Base-by-base conservation (phyloP, 2,888 invertebrate genomes). In the Standfussiana lucernea region DNA sequence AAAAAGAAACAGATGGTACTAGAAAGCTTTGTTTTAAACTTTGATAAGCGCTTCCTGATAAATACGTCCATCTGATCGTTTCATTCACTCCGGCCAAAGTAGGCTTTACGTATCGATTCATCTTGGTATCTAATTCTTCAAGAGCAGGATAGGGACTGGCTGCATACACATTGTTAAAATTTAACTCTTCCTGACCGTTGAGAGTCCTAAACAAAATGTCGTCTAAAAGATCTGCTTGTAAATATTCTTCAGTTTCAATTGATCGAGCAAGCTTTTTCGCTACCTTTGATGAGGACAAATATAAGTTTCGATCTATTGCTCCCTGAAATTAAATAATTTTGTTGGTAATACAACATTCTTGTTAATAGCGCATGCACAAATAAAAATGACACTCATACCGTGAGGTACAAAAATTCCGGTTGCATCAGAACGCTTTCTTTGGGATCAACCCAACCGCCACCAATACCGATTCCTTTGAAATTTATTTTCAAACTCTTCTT, bases 361-460 rank as follows among this genome's bases (percentile, higher is more conserved):
- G 24, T 15, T 65, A n/a, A 18, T 56, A 68, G 4, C 40, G 2
- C 5, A 15, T 37, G 32, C n/a, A 47, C 32, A 77, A 56, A 59
- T 24, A 56, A 71, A 50, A 5, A 62, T 53, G n/a, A 62, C 24
- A 35, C 2, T 81, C 91, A 86, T 89, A 96, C 96, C 93, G 93
- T 92, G 66, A 92, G 90, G 76, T 94, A 96, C 24, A 96, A 88
- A 78, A 91, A 95, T 40, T 92, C 91, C 2, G 95, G 93, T 72
- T 94, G 93, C 45, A 91, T 88, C 75, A 95, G 87, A 66, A 93
- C 89, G 77, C 95, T 96, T 85, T 95, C 95, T 81, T 92, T 95
- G 0, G 96, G 96, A 75, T 94, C 92, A 0, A 96, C 95, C 96
- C 96, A 96, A 59, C 95, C 96, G 45, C 96, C 94, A 5, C 96